Conservation (phyloP, 2,113 vertebrate genomes). For the Cottus gobio region DNA sequence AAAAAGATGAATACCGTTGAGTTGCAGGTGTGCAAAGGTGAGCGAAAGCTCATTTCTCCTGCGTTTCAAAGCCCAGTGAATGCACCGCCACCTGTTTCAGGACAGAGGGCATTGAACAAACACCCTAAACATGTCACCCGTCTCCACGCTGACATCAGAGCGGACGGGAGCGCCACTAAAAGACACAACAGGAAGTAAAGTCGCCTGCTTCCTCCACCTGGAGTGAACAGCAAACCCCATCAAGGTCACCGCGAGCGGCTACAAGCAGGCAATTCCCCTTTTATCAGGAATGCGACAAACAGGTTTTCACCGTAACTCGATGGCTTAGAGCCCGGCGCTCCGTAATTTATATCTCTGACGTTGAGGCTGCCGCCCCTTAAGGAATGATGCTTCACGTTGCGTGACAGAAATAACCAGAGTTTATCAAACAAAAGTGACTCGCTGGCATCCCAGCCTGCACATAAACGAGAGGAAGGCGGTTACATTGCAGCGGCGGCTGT, state of each 20-base stretch:
- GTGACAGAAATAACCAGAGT: constrained; percentile 39
- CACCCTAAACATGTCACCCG: not conserved
- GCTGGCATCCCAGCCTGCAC: constrained; percentile 22
- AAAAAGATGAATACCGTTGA: no score
- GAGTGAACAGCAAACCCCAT: constrained; percentile 22
- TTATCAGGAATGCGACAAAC: constrained; percentile 11
- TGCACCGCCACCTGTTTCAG: constrained; percentile 10
- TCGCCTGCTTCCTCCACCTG: no score
- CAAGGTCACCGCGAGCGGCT: constrained; percentile 17
- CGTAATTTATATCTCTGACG: constrained; percentile 18
- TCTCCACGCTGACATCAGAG: not conserved
- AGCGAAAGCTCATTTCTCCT: no score
- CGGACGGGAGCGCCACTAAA: no score
- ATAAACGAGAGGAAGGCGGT: constrained; percentile 18
- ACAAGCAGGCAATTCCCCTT: constrained; percentile 3
- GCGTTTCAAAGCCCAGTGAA: not conserved
- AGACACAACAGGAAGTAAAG: no score
- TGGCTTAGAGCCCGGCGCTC: not conserved
- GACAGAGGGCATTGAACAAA: not conserved
- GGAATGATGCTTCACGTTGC: constrained; percentile 9
- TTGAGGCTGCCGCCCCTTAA: constrained; percentile 8
- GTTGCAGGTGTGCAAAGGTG: no score
- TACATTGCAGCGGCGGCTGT: constrained; percentile 23
- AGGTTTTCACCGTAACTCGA: constrained; percentile 14
- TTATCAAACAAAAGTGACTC: constrained; percentile 44